Base-by-base conservation (phyloP, 1,140 invertebrate species). In the Asbolus verrucosus region DNA sequence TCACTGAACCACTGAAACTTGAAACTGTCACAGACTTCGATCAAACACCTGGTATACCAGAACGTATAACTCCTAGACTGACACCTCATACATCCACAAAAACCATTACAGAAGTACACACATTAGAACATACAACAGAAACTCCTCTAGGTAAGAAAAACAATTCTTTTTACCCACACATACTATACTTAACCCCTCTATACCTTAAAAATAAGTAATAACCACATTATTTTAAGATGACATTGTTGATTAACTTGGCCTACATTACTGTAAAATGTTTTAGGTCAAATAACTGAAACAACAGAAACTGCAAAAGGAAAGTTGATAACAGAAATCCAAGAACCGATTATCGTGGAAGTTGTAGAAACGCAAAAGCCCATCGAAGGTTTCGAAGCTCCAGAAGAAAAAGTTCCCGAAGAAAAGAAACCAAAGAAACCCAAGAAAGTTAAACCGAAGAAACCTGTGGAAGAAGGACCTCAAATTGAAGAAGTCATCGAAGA, bases 381-480 rank as follows among this genome's bases (percentile, higher is more conserved):
- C 0, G 74, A 77, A 67, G 76, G 76, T 76, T 61, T 72, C 1
- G 75, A 80, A 39, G 19, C 69, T 14, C 77, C 77, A 4, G 81
- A 83, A 75, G 79, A 82, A 46, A 31, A 62, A 62, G 14, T 2
- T 4, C n/a, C n/a, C 15, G 8, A 61, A 61, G 63, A 68, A 80
- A 82, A 3, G 76, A 76, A 78, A 43, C 76, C 77, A 0, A 79
- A 78, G 66, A 69, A 65, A 60, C n/a, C n/a, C 6, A 46, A 54
- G 16, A 69, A 66, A 0, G 69, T 38, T n/a, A 75, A 75, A 43
- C 6, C 36, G 59, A 62, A 62, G 14, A 62, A 41, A 68, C 81
- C 75, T 81, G 82, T 69, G 74, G 81, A 65, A 75, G 80, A 80
- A 65, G 69, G 69, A 46, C 70, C 68, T 9, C 13, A 50, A 63